Percentiles rank a stretch among this genome's conserved stretches.
These are phyloP conservation scores for Dromococcyx pavoninus DNA, from an alignment of 2,797 vertebrate species.

Conservation along the genomic window DNA sequence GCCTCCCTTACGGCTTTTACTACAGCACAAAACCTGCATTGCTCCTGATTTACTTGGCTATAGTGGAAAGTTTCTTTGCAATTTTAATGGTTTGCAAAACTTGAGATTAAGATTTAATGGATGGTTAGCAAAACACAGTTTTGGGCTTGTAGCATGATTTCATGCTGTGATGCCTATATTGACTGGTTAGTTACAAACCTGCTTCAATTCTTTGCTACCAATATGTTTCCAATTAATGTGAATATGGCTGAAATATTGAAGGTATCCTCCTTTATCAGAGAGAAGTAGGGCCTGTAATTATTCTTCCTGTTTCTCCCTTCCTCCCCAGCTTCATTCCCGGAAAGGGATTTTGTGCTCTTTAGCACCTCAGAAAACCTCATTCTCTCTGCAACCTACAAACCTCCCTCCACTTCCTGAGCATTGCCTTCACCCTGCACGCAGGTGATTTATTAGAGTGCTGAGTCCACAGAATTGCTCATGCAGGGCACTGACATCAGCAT, in stretches of 20 bases:
- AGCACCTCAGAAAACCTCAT: slow-evolving; percentile 22
- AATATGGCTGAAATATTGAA: slow-evolving; percentile 54
- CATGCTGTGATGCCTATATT: slow-evolving; percentile 59
- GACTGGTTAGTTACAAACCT: slow-evolving; percentile 55
- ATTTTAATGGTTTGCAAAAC: slow-evolving; percentile 62
- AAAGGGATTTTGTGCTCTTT: slow-evolving; percentile 15
- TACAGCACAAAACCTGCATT: background rate
- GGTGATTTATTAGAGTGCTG: slow-evolving; percentile 54
- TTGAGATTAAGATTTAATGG: slow-evolving; percentile 71
- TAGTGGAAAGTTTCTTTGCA: slow-evolving; percentile 46
- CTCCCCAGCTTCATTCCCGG: background rate
- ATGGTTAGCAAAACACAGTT: slow-evolving; percentile 67
- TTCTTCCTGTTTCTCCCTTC: background rate
- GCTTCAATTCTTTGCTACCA: slow-evolving; percentile 49
- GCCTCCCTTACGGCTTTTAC: background rate
- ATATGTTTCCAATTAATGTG: slow-evolving; percentile 67
- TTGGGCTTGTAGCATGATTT: slow-evolving; percentile 63
- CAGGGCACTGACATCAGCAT: slow-evolving; percentile 29
- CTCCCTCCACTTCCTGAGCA: slow-evolving; percentile 15
- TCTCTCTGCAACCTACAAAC: background rate
- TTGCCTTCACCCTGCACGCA: background rate
- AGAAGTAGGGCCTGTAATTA: slow-evolving; percentile 56
- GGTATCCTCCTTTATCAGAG: slow-evolving; percentile 56
- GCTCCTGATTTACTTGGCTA: slow-evolving; percentile 42
- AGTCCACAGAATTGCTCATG: slow-evolving; percentile 30